Evolutionary conservation across 2,888 invertebrate genomes (phyloP).

Genomic region (Orthonevra nobilis): DNA sequence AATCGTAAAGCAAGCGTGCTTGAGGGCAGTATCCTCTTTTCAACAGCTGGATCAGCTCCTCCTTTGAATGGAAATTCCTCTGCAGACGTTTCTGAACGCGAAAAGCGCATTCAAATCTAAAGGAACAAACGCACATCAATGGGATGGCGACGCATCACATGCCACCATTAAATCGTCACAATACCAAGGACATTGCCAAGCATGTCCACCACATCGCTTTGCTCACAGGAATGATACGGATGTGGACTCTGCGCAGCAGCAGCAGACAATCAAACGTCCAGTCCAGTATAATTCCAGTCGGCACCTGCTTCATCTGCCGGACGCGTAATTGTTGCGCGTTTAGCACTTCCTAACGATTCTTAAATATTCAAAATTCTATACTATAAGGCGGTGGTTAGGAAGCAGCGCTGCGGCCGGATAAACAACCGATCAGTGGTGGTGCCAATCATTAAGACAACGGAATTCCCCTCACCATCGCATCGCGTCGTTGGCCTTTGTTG

Average conservation of each 20-base stretch:
- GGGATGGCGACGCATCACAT: constrained; percentile 5
- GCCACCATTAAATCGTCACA: constrained; percentile 38
- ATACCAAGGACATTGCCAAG: constrained; percentile 42
- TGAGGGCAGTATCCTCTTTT: background rate
- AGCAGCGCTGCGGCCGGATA: constrained; percentile 5
- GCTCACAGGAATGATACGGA: constrained; percentile 2
- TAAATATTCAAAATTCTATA: constrained; percentile 70
- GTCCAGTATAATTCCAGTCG: constrained; percentile 21
- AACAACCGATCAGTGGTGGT: constrained; percentile 25
- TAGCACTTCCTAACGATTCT: constrained; percentile 64
- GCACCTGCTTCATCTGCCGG: constrained; percentile 40
- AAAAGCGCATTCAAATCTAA: constrained; percentile 1
- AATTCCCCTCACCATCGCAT: constrained; percentile 39
- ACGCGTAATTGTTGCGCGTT: constrained; percentile 62
- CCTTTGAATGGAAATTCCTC: constrained; percentile 58
- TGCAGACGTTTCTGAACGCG: constrained; percentile 11
- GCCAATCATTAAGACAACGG: constrained; percentile 61
- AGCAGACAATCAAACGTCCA: constrained; percentile 22
- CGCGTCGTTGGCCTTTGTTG: constrained; percentile 30
- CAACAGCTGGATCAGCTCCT: constrained; percentile 24
- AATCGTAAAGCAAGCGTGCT: background rate
- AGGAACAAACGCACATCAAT: background rate
- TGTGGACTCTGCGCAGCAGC: constrained; percentile 5
- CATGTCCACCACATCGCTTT: constrained; percentile 30
- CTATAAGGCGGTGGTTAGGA: constrained; percentile 60